Conservation (phyloP, 1,140 invertebrate genomes). For the Caenorhabditis latens region DNA sequence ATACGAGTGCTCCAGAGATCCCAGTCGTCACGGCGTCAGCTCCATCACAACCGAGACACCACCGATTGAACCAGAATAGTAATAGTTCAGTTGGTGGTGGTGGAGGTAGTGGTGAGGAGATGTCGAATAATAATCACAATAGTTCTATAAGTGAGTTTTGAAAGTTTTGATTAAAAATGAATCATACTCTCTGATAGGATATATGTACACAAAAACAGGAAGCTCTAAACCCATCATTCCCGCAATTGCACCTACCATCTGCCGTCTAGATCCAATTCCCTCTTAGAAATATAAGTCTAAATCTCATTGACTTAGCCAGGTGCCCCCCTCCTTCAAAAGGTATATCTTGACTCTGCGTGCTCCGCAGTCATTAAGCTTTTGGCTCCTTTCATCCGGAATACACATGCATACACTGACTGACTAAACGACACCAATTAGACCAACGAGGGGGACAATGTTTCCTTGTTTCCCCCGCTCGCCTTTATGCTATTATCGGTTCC, state of each 20-base stretch:
- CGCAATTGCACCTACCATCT: no score
- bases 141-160: background rate
- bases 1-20: background rate
- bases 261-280: no score
- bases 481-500: background rate
- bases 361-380: background rate
- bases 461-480: background rate
- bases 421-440: slow-evolving; percentile 23
- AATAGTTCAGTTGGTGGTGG: background rate
- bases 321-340: background rate
- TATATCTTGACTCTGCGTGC: background rate
- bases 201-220: no score
- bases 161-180: background rate
- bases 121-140: slow-evolving; percentile 22
- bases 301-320: no score
- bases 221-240: no score
- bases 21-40: background rate
- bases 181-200: no score
- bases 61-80: background rate
- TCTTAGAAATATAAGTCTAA: no score
- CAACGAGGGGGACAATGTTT: background rate
- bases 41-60: background rate
- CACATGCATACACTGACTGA: background rate
- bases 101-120: background rate
- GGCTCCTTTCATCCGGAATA: background rate